A percentile compares a stretch with the other conserved stretches of the same genome.
Evolutionary conservation across 1,140 invertebrate genomes (phyloP).

Genomic region (Physella acuta): DNA sequence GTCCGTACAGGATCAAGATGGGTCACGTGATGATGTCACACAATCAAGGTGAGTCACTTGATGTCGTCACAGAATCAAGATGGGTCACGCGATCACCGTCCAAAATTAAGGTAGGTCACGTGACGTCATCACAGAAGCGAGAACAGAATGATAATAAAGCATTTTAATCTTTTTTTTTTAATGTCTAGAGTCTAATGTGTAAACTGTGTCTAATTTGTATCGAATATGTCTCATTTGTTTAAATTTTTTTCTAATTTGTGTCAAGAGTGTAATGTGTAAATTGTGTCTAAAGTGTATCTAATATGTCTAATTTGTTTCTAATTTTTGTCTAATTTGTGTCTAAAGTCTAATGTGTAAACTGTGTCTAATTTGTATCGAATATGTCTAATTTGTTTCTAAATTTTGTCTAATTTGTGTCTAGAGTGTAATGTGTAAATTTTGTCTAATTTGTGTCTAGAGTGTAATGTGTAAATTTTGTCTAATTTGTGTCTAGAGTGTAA

Average conservation of each 20-base stretch:
- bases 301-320: neutral
- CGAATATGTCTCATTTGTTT: no score
- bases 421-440: no score
- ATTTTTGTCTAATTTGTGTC: neutral
- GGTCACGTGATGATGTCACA: neutral
- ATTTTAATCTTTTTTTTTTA: no score
- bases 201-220: no score
- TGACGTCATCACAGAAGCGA: neutral
- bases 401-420: no score
- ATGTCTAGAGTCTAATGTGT: no score
- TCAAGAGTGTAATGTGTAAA: neutral
- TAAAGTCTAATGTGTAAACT: neutral
- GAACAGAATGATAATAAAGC: no score
- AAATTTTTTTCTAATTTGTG: neutral
- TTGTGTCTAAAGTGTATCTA: neutral
- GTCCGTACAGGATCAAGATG: neutral
- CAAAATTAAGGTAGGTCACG: constrained; percentile 10
- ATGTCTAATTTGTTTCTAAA: constrained; percentile 8
- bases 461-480: no score
- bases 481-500: no score
- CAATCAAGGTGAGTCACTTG: neutral
- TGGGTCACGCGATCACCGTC: neutral
- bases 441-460: no score
- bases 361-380: neutral
- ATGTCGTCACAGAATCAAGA: neutral